Percentiles rank a stretch among this genome's conserved stretches.
phyloP scores from a whole-genome alignment of 1,140 invertebrate species.

The Metopolophium dirhodum region DNA sequence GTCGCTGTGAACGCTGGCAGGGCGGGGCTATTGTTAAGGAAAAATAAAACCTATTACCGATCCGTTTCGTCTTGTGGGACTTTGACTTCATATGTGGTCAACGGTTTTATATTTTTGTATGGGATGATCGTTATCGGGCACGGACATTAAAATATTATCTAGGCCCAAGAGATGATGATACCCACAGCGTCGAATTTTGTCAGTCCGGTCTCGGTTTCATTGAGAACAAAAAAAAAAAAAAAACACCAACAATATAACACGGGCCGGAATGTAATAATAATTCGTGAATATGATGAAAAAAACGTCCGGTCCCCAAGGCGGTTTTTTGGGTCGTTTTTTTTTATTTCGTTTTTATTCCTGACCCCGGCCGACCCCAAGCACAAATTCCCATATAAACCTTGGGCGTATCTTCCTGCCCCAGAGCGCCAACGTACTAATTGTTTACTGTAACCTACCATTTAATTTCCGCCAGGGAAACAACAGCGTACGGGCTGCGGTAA shows the following conservation, averaged over 20 bases:
- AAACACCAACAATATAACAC: conserved; percentile 8
- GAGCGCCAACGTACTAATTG: conserved; percentile 48
- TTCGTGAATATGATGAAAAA: conserved; percentile 52
- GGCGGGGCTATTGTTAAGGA: conserved; percentile 53
- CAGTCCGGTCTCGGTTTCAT: conserved; percentile 27
- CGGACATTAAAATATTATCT: conserved; percentile 56
- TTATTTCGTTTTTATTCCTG: conserved; percentile 10
- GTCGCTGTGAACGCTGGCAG: conserved; percentile 18
- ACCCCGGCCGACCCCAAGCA: conserved; percentile 33
- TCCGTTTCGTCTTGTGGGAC: conserved; percentile 54
- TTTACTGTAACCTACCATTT: conserved; percentile 54
- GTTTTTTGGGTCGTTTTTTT: conserved; percentile 26
- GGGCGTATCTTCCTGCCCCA: conserved; percentile 37
- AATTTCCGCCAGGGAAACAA: conserved; percentile 10
- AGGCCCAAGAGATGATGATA: conserved; percentile 47
- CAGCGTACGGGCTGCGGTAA: background rate
- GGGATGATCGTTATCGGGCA: conserved; percentile 52
- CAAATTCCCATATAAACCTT: conserved; percentile 43
- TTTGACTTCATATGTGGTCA: conserved; percentile 51
- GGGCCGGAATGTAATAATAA: conserved; percentile 1
- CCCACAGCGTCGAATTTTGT: conserved; percentile 41
- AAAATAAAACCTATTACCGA: conserved; percentile 55
- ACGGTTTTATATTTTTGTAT: conserved; percentile 32
- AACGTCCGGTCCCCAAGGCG: background rate
- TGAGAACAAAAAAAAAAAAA: conserved; percentile 15